Conservation (phyloP, 1,140 invertebrate genomes). For the Chrysoperla carnea region DNA sequence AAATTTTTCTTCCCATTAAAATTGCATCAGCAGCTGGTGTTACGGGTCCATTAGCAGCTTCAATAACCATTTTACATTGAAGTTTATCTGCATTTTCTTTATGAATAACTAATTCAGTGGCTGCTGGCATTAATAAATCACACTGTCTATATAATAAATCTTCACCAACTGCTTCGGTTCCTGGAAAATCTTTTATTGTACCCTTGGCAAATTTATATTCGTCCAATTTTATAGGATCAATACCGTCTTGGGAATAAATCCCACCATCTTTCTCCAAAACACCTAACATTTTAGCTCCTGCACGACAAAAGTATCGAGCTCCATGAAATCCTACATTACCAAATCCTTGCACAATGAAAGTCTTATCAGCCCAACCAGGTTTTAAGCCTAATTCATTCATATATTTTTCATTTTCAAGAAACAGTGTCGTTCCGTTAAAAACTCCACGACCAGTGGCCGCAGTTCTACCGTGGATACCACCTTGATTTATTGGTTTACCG, state of each 20-base stretch:
- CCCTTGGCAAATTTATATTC: slow-evolving; percentile 23
- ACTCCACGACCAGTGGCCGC: slow-evolving; percentile 82
- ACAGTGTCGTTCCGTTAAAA: slow-evolving; percentile 64
- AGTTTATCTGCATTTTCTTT: slow-evolving; percentile 57
- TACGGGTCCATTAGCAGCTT: slow-evolving; percentile 79
- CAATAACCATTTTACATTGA: slow-evolving; percentile 31
- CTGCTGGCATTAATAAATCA: slow-evolving; percentile 77
- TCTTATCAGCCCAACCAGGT: slow-evolving; percentile 59
- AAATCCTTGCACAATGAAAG: slow-evolving; percentile 76
- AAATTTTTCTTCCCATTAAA: slow-evolving; percentile 43
- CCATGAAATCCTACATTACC: slow-evolving; percentile 78
- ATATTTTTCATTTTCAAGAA: slow-evolving; percentile 59
- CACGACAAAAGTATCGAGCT: slow-evolving; percentile 54
- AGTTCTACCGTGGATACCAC: slow-evolving; percentile 63
- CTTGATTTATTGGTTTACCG: slow-evolving; percentile 63
- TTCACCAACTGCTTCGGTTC: slow-evolving; percentile 38
- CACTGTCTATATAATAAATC: slow-evolving; percentile 54
- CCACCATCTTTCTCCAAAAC: slow-evolving; percentile 54
- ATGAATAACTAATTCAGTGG: slow-evolving; percentile 65
- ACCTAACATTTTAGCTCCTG: slow-evolving; percentile 66
- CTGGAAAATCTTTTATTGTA: slow-evolving; percentile 57
- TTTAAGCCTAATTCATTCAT: slow-evolving; percentile 55
- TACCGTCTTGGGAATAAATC: slow-evolving; percentile 61
- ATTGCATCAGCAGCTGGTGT: slow-evolving; percentile 68
- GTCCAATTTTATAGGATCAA: slow-evolving; percentile 46